A percentile compares a stretch with the other conserved stretches of the same genome.
These are phyloP conservation scores for Enteromius unitaeniatus DNA, from an alignment of 2,797 vertebrate genomes.

Conservation along the genomic window DNA sequence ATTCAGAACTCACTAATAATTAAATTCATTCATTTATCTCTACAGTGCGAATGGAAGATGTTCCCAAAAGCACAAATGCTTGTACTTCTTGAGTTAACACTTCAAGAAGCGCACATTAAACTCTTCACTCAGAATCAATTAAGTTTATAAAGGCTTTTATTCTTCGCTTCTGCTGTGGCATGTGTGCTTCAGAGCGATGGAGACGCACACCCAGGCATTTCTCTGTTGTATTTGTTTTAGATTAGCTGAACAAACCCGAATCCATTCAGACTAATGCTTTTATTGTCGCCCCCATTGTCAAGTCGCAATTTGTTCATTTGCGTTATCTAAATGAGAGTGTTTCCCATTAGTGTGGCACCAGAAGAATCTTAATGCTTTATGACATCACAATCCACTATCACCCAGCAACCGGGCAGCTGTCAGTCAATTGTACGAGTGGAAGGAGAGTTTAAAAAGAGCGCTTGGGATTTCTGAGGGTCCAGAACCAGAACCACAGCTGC, in stretches of 20 bases:
- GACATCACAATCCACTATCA: slow-evolving; percentile 69
- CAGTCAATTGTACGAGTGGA: slow-evolving; percentile 68
- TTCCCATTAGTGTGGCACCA: slow-evolving; percentile 49
- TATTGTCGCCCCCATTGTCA: slow-evolving; percentile 58
- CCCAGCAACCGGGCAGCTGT: slow-evolving; percentile 64
- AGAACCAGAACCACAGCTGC: slow-evolving; percentile 34
- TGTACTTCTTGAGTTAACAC: slow-evolving; percentile 24
- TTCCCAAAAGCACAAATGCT: slow-evolving; percentile 12
- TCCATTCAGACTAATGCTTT: slow-evolving; percentile 60
- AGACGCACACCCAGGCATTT: slow-evolving; percentile 53
- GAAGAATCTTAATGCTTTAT: slow-evolving; percentile 49
- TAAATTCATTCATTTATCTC: slow-evolving; percentile 13
- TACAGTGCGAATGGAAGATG: neutral
- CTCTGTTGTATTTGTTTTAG: slow-evolving; percentile 66
- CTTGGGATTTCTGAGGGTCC: neutral
- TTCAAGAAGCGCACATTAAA: slow-evolving; percentile 39
- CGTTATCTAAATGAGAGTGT: slow-evolving; percentile 57
- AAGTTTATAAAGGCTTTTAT: slow-evolving; percentile 60
- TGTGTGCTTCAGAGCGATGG: slow-evolving; percentile 31
- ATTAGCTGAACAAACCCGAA: slow-evolving; percentile 57
- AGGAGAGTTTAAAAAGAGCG: slow-evolving; percentile 82
- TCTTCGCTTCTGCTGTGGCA: slow-evolving; percentile 38
- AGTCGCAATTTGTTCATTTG: slow-evolving; percentile 52
- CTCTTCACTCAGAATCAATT: slow-evolving; percentile 55
- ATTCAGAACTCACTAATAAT: slow-evolving; percentile 10